Base-by-base conservation (phyloP, 2,888 invertebrate genomes). In the Ischnus inquisitorius region DNA sequence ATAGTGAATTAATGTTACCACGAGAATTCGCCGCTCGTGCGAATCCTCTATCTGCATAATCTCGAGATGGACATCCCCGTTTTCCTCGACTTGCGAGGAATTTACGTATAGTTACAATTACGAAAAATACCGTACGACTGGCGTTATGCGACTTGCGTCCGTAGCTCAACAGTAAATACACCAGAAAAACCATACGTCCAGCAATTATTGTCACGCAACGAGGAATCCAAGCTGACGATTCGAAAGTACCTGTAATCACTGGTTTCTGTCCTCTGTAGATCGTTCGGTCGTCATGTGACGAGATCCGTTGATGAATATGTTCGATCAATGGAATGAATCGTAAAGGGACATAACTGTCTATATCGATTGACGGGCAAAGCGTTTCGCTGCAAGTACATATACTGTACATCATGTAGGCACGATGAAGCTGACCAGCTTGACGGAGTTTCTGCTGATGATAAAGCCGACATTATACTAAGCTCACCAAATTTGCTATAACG, bases 1-100 rank as follows among this genome's bases (percentile, higher is more conserved):
- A 60, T 60, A 85, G 88, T 88, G 88, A 90, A 91, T 91, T 91
- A 90, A 91, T 90, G 89, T 85, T 28, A 87, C 88, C 88, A 77
- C 85, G 60, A 6, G n/a, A 6, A 28, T 22, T n/a, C 34, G 34
- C 6, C 25, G 69, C 28, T 67, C 34, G 57, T 57, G 14, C 41
- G 14, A 12, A 60, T 57, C 41, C 16, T 16, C 16, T 43, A 43
- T 57, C 57, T 57, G 43, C 57, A 43, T 60, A 72, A 60, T 60
- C 28, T 60, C 57, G 57, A n/a, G 25, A 25, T 25, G 41, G 12
- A 8, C 25, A 12, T 57, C 41, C 54, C 60, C 14, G 34, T 34
- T 34, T 60, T 28, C 25, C 6, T 12, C 6, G 14, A 60, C 12
- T 14, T 4, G 3, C 3, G 60, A 60, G 25, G n/a, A 60, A 60